Evolutionary conservation across 2,113 vertebrate species (phyloP).

Genomic region (Ciconia maguari): DNA sequence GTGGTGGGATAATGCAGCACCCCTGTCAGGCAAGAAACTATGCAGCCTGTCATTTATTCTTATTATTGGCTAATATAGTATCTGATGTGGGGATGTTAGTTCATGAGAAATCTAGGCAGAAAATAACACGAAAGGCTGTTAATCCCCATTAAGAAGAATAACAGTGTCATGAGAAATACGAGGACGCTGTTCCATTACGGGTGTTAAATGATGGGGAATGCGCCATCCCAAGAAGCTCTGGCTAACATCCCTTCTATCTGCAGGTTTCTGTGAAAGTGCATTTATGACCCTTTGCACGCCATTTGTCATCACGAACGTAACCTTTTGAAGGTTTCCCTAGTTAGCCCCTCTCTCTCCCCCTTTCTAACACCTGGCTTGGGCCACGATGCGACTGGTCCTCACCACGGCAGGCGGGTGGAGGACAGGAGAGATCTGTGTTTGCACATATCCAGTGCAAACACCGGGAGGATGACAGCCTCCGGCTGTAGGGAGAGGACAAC

Average conservation of each 20-base stretch:
- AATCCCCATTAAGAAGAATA: constrained; percentile 41
- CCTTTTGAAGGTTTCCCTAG: constrained; percentile 33
- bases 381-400: not conserved
- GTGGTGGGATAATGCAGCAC: constrained; percentile 56
- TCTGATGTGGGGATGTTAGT: constrained; percentile 46
- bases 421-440: not conserved
- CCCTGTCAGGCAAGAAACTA: constrained; percentile 61
- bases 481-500: not conserved
- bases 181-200: not conserved
- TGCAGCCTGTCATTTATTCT: constrained; percentile 63
- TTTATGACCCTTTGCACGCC: constrained; percentile 24
- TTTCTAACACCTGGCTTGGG: not conserved
- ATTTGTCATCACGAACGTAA: constrained; percentile 20
- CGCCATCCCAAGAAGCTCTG: constrained; percentile 2
- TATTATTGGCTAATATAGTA: constrained; percentile 57
- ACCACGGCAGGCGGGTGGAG: not conserved
- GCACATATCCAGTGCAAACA: constrained; percentile 2
- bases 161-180: constrained; percentile 30
- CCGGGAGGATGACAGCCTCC: not conserved
- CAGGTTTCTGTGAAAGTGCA: not conserved
- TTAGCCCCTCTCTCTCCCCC: not conserved
- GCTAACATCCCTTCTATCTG: not conserved
- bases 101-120: constrained; percentile 28
- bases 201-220: constrained; percentile 42
- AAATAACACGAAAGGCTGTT: constrained; percentile 26